Conservation (phyloP, 2,113 vertebrate species). For the Peromyscus leucopus region DNA sequence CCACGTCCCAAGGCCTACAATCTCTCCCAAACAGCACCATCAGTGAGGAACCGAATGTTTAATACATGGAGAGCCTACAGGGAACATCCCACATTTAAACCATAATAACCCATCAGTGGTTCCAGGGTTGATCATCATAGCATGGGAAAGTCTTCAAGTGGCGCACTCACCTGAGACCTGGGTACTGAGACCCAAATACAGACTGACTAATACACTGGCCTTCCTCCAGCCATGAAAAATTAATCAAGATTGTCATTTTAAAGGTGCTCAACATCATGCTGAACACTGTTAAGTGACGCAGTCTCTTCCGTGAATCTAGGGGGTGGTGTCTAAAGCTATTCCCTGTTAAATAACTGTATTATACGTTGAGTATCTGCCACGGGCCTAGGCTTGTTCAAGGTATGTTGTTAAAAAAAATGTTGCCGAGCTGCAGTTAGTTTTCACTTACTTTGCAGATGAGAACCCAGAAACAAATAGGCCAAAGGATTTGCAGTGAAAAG, state of each 20-base stretch:
- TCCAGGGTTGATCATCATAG: not conserved
- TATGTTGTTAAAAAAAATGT: not conserved
- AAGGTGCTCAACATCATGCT: not conserved
- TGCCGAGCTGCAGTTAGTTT: not conserved
- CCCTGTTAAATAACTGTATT: not conserved
- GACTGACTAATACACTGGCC: not conserved
- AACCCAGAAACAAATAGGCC: not conserved
- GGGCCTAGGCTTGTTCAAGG: not conserved
- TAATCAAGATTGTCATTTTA: not conserved
- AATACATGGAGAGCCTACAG: not conserved
- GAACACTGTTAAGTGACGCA: not conserved
- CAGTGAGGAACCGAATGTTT: not conserved
- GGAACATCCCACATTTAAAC: not conserved
- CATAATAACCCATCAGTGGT: not conserved
- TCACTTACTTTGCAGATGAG: constrained; percentile 15
- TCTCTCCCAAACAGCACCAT: not conserved
- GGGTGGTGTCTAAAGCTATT: not conserved
- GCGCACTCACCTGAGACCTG: not conserved
- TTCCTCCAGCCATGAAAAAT: not conserved
- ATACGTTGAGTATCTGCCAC: not conserved
- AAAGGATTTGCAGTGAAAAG: not conserved
- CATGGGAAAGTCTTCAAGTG: not conserved
- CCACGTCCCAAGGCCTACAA: not conserved
- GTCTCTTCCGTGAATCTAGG: too few species aligned
- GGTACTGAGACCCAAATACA: not conserved